Evolutionary conservation across 2,113 vertebrate genomes (phyloP).

Genomic region (Lampris incognitus): DNA sequence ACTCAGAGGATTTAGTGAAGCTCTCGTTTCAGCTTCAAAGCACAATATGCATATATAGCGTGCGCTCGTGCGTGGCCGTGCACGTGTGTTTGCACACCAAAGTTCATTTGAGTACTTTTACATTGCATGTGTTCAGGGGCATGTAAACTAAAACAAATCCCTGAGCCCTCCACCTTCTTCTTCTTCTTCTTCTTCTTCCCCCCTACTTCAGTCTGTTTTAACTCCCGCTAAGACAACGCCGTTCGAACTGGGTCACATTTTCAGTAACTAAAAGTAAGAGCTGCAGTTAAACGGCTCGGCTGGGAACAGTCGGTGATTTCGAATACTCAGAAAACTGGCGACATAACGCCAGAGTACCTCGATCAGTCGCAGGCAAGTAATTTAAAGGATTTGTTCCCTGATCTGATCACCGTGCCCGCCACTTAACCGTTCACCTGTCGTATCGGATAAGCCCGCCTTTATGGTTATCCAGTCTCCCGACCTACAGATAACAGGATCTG

Average conservation of each 20-base stretch:
- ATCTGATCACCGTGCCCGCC: slow-evolving; percentile 51
- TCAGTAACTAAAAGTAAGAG: neutral
- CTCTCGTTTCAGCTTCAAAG: neutral
- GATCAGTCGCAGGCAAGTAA: slow-evolving; percentile 8
- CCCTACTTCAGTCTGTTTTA: neutral
- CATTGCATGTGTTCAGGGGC: too few relatives aligned
- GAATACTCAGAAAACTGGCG: slow-evolving; percentile 6
- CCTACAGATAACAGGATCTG: slow-evolving; percentile 65
- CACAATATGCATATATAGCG: neutral
- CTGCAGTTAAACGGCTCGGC: slow-evolving; percentile 22
- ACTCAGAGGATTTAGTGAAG: neutral
- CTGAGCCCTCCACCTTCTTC: slow-evolving; percentile 6
- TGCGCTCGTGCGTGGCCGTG: neutral
- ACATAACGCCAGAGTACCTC: neutral
- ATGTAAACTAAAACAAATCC: neutral
- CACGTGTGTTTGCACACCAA: neutral
- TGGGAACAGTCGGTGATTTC: neutral
- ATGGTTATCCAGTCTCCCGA: slow-evolving; percentile 56
- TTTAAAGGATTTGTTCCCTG: slow-evolving; percentile 15
- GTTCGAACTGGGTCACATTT: neutral
- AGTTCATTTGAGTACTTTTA: neutral
- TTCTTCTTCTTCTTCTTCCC: slow-evolving; percentile 5
- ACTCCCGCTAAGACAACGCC: slow-evolving; percentile 11
- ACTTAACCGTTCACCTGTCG: slow-evolving; percentile 56
- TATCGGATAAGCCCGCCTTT: slow-evolving; percentile 59